Conservation (phyloP, 2,113 vertebrate genomes). For the Gallinago media region DNA sequence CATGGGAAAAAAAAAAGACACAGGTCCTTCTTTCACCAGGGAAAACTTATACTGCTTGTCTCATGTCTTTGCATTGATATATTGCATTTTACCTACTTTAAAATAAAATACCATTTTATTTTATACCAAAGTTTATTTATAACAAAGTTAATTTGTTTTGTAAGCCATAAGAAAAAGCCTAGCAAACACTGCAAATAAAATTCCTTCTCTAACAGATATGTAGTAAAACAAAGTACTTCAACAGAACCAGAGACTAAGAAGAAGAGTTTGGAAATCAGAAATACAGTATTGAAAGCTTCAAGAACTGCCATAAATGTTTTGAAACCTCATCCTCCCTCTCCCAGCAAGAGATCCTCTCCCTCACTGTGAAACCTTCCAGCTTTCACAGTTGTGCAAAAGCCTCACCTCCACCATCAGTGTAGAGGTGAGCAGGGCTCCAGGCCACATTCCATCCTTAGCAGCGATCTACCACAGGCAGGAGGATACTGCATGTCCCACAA, state of each 20-base stretch:
- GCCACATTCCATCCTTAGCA: accelerated
- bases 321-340: neutral
- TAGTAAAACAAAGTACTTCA: neutral
- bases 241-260: neutral
- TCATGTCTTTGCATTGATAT: neutral
- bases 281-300: accelerated
- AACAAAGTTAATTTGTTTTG: neutral
- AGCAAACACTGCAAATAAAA: neutral
- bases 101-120: accelerated
- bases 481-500: accelerated
- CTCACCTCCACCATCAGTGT: neutral
- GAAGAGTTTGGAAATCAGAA: neutral
- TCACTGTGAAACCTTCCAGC: neutral
- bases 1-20: neutral
- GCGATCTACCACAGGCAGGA: neutral
- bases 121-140: neutral
- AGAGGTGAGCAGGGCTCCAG: neutral
- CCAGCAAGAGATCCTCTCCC: neutral
- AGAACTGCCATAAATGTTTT: accelerated
- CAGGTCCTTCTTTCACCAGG: neutral
- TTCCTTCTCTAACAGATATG: neutral
- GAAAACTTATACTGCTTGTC: neutral
- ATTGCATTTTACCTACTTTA: neutral
- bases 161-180: neutral
- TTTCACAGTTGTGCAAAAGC: accelerated